phyloP scores from a whole-genome alignment of 37 sponge, comb jelly and placozoan species.

The Amphimedon queenslandica region DNA sequence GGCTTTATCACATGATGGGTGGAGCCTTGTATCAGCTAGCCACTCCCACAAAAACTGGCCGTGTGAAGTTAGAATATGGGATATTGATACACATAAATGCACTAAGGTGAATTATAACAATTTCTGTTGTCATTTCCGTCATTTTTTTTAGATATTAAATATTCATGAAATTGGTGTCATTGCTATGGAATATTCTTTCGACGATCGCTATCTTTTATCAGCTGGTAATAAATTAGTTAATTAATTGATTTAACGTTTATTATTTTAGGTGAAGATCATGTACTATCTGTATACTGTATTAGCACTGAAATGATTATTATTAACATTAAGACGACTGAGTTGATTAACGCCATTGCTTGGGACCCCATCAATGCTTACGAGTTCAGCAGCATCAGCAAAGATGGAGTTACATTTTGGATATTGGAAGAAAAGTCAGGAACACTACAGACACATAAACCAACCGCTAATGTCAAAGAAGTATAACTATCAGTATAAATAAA shows the following conservation, averaged over 20 bases:
- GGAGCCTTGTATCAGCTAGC: conserved; percentile 58
- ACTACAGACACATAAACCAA: neutral
- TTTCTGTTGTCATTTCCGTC: neutral
- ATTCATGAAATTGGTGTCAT: conserved; percentile 32
- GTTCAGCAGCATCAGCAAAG: conserved; percentile 62
- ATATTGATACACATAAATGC: conserved; percentile 36
- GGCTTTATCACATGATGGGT: conserved; percentile 49
- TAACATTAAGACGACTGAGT: no score
- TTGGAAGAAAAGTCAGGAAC: conserved; percentile 39
- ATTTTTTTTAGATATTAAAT: conserved; percentile 23
- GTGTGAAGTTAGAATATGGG: conserved; percentile 74
- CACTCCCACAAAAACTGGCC: conserved; percentile 16
- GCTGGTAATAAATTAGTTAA: no score
- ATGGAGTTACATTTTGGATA: conserved; percentile 58
- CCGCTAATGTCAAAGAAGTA: neutral
- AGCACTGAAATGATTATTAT: no score
- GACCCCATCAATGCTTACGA: conserved; percentile 75
- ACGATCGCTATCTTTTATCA: conserved; percentile 76
- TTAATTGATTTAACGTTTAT: no score
- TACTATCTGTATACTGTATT: neutral
- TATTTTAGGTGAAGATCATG: no score
- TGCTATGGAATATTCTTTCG: conserved; percentile 63
- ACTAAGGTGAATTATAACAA: conserved; percentile 33
- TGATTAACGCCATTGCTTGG: conserved; percentile 61
- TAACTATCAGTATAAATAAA: neutral